Evolutionary conservation across 2,797 vertebrate species (phyloP), one percentile per base, ranked within the genome.

Genomic region (Amblyopsis hoosieri): DNA sequence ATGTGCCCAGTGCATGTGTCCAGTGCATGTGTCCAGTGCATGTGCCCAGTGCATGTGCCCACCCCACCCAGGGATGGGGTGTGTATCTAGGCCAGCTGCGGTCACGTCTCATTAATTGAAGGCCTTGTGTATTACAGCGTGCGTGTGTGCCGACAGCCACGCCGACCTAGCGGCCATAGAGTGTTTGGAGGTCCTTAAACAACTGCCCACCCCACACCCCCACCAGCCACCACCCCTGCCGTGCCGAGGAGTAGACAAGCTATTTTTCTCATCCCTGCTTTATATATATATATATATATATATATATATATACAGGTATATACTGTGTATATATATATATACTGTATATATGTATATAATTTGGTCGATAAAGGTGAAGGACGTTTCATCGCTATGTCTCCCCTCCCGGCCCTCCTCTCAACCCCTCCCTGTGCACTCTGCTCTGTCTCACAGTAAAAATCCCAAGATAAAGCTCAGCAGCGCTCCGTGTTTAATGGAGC

Each of bases 401-500:
- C 64, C 66, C 74, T 71, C 64, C 56, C 15, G 3, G 51, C 83
- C 64, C 74, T 75, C 82, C 45, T 14, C 23, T 64, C 57, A 61
- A 51, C 46, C 69, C 78, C 81, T 78, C 66, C 64, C 75, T 12
- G 2, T 63, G 74, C 55, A 67, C 76, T 70, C 76, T 64, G 79
- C 81, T 87, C 82, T 84, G 87, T 88, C 88, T 90, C 85, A 77
- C 79, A 89, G 79, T 87, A 87, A 89, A 37, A 91, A 90, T 89
- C 87, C 85, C 67, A 73, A 91, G 87, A 92, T 92, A 91, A 91
- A 91, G 85, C 90, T 88, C 58, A 54, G 67, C 85, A 54, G 81
- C 73, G 85, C 89, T 89, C 84, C 79, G 83, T 92, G 90, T 92
- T 93, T 91, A 93, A 93, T 92, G 89, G 91, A 90, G 89, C 90